Percentiles rank a stretch among this genome's conserved stretches.
These are phyloP conservation scores for Drosophila austrosaltans DNA, from an alignment of 2,888 invertebrate genomes.

Conservation along the genomic window DNA sequence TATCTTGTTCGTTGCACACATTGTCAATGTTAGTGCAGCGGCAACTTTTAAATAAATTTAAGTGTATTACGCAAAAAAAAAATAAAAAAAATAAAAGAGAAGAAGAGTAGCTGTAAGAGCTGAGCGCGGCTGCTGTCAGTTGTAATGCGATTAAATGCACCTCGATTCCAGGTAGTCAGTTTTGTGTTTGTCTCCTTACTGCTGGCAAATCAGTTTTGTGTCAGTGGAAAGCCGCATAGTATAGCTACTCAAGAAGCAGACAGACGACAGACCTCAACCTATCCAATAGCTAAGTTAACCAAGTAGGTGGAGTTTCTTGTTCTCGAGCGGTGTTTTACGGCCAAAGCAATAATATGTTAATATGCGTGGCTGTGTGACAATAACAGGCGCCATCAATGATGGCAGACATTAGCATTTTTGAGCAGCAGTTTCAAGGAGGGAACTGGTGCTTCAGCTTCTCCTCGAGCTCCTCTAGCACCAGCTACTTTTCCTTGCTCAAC, in stretches of 20 bases:
- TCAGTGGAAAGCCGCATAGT: constrained; percentile 19
- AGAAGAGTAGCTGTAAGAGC: background rate
- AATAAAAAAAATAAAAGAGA: constrained; percentile 17
- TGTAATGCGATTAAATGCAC: constrained; percentile 48
- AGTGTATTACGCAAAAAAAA: constrained; percentile 61
- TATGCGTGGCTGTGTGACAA: constrained; percentile 77
- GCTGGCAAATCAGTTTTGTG: constrained; percentile 44
- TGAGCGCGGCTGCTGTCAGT: background rate
- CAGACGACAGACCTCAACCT: background rate
- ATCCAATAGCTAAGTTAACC: background rate
- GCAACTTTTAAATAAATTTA: constrained; percentile 72
- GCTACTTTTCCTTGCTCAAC: background rate
- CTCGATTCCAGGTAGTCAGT: constrained; percentile 22
- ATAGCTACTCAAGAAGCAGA: constrained; percentile 54
- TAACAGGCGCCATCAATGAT: constrained; percentile 51
- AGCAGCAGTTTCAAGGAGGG: constrained; percentile 35
- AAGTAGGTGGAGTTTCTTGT: background rate
- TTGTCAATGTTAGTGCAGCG: constrained; percentile 54
- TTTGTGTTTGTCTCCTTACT: constrained; percentile 29
- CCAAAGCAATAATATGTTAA: constrained; percentile 82
- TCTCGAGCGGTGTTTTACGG: constrained; percentile 33
- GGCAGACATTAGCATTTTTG: constrained; percentile 73
- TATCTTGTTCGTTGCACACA: constrained; percentile 65
- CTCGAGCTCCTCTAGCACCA: background rate
- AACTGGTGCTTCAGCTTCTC: background rate